Evolutionary conservation across 2,888 invertebrate genomes (phyloP), one percentile per base, ranked within the genome.

Genomic region (Nomada fucata): DNA sequence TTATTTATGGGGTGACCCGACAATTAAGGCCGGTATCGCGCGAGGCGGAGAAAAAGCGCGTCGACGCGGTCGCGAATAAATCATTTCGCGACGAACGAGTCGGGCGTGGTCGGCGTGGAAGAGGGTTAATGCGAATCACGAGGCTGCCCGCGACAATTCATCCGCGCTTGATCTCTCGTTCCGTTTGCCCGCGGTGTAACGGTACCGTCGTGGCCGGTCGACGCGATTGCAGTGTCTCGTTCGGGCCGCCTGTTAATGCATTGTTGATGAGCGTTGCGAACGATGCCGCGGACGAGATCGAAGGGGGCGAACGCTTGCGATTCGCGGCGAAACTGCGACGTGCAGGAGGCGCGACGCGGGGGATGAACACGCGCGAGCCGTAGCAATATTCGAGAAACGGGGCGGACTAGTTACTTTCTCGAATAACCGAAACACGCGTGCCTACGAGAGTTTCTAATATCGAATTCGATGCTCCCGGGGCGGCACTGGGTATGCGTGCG

Each of bases 1-100:
- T 72, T 57, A 72, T 72, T 72, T 72, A 72, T 72, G 72, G 55
- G 55, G 44, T 72, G 64, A 57, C n/a, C 64, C 55, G 64, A 72
- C 82, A 85, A 84, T 84, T 82, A 83, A 83, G 73, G 79, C 82
- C 80, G 81, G 61, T 63, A 79, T 59, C 57, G 68, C 59, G 60
- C 52, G 26, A 26, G 15, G 18, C 50, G 68, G 70, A 57, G 81
- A 70, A 78, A 78, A 81, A 74, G 60, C 42, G 18, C 57, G 64
- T 59, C 47, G 53, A 75, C 71, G 80, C 63, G 59, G 63, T 52
- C 47, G 81, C 52, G 76, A 79, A 84, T 85, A 85, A 84, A 85
- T 85, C 82, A 84, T 84, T 73, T 57, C 64, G 74, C 76, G 84
- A 76, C 73, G 67, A 84, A 79, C 79, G 64, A 71, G 73, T 65